phyloP scores from a whole-genome alignment of 2,113 vertebrate species.

The Tiliqua scincoides region DNA sequence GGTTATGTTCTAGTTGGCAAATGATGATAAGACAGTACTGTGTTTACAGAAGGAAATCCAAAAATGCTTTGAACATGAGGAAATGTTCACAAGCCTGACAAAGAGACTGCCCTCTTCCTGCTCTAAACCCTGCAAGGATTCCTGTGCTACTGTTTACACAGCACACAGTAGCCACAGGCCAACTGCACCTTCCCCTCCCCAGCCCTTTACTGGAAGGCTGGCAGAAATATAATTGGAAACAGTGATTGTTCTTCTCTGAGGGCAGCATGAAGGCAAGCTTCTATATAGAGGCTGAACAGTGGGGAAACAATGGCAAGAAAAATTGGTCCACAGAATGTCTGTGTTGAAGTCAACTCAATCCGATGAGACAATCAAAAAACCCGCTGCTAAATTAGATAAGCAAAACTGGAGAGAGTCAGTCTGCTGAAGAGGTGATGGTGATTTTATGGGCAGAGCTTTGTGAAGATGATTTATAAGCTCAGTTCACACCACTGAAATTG shows the following conservation, averaged over 20 bases:
- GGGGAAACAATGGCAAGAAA: neutral
- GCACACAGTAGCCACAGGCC: constrained; percentile 34
- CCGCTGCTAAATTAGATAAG: neutral
- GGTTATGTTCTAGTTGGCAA: constrained; percentile 36
- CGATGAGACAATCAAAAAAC: neutral
- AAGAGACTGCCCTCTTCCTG: constrained; percentile 47
- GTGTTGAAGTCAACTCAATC: neutral
- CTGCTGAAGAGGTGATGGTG: neutral
- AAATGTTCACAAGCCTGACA: constrained; percentile 48
- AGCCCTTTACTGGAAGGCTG: neutral
- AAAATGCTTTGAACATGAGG: constrained; percentile 59
- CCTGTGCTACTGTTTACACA: constrained; percentile 30
- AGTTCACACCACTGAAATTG: neutral
- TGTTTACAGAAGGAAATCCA: constrained; percentile 33
- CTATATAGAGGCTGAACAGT: too few relatives aligned
- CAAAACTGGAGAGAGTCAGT: too few relatives aligned
- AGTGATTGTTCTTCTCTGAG: constrained; percentile 17
- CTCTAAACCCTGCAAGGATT: constrained; percentile 39
- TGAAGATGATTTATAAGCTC: neutral
- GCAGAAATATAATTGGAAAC: constrained; percentile 32
- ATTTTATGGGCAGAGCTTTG: neutral
- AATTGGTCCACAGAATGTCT: neutral
- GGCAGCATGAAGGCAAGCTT: constrained; percentile 23
- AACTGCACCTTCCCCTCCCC: constrained; percentile 35
- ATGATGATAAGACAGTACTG: constrained; percentile 26